Evolutionary conservation across 2,797 vertebrate genomes (phyloP), one percentile per base, ranked within the genome.

Genomic region (Avahi laniger): DNA sequence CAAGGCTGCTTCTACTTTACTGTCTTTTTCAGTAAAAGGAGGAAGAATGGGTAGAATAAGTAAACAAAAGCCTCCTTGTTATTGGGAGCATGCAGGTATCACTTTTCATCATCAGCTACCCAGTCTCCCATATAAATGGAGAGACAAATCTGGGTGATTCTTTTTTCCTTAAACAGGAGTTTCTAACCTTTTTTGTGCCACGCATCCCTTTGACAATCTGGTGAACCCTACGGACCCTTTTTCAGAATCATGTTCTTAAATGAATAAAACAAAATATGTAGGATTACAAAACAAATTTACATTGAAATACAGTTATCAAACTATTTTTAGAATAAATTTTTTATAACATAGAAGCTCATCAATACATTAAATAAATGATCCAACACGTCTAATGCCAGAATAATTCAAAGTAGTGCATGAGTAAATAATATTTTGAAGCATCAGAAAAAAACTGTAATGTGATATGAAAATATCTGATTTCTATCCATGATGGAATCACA

Each of bases 381-480:
- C 76, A 87, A n/a, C 87, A 93, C 38, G 30, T 59, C 65, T 72
- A 89, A 59, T 4, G 63, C 41, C 75, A 75, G 50, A 92, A 72
- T 28, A 89, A 92, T 76, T 92, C 33, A 89, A 83, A 97, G 46
- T 61, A 75, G 18, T 75, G 1, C 11, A 43, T 54, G 30, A 94
- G 30, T 87, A 83, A 81, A 93, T 65, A 73, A 70, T 88, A 78
- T 88, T 91, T 93, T 63, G 24, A 96, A 61, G 50, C 26, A 80
- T 93, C 50, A 82, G 69, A 91, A 95, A 67, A 67, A 91, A 76
- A 43, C 26, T 94, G 61, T 35, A 48, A 72, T 82, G 5, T 81
- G 18, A 94, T 86, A 54, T 84, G 54, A 76, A 96, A 90, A 69
- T 80, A 90, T 61, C 7, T 96, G 48, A 67, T 95, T 89, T 92